phyloP scores from a whole-genome alignment of 2,797 vertebrate species.

The Psittacula derbiana region DNA sequence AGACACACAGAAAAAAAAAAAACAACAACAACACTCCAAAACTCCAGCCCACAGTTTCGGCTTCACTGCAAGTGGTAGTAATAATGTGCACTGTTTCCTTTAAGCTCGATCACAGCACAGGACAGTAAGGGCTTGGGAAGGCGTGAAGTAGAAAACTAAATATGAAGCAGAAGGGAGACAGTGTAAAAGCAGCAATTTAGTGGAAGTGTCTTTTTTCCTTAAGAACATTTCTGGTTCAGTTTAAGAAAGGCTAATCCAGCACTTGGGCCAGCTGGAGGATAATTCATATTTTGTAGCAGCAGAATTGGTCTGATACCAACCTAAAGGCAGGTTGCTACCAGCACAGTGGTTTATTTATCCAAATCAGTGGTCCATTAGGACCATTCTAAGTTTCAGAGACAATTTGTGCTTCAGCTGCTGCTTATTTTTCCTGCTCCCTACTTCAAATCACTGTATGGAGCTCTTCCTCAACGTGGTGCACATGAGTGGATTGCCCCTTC shows the following conservation, averaged over 20 bases:
- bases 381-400: not conserved
- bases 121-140: not conserved
- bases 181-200: not conserved
- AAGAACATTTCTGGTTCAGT: not conserved
- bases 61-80: not conserved
- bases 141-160: not conserved
- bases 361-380: not conserved
- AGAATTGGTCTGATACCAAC: not conserved
- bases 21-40: not conserved
- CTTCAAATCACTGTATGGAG: not conserved
- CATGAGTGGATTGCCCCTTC: not conserved
- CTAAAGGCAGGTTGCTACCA: not conserved
- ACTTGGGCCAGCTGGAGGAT: not conserved
- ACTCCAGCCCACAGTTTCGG: not conserved
- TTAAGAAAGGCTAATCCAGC: not conserved
- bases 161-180: not conserved
- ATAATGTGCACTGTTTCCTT: not conserved
- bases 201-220: not conserved
- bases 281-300: not conserved
- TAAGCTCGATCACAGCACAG: not conserved
- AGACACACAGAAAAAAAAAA: not conserved
- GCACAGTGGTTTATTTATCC: not conserved
- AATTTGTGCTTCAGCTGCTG: not conserved
- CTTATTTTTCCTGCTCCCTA: not conserved
- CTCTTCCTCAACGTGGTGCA: not conserved